Percentiles rank a stretch among this genome's conserved stretches.
These are phyloP conservation scores for Xiphias gladius DNA, from an alignment of 2,113 vertebrate genomes.

Conservation along the genomic window DNA sequence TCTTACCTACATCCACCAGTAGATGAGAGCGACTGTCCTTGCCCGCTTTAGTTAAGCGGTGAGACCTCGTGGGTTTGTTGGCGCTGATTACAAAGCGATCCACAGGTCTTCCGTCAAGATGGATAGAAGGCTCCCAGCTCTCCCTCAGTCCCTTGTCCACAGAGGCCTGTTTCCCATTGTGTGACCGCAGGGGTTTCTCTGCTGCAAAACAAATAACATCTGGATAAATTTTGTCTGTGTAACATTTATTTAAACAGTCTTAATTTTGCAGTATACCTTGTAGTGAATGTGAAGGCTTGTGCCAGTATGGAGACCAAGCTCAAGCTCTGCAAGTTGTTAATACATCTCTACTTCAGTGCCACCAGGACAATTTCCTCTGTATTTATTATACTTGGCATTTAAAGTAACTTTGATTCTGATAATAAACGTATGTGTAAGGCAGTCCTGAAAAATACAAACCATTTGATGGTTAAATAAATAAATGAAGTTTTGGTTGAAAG, in stretches of 20 bases:
- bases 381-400: constrained; percentile 31
- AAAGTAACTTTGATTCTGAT: constrained; percentile 6
- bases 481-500: constrained; percentile 23
- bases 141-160: constrained; percentile 82
- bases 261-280: constrained; percentile 1
- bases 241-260: constrained; percentile 3
- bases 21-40: constrained; percentile 79
- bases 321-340: neutral
- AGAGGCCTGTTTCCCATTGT: constrained; percentile 84
- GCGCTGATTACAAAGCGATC: constrained; percentile 84
- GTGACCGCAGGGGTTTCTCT: constrained; percentile 81
- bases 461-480: constrained; percentile 41
- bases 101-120: constrained; percentile 81
- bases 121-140: constrained; percentile 85
- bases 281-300: neutral
- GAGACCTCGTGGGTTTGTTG: constrained; percentile 85
- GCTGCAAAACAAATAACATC: constrained; percentile 68
- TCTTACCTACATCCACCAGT: constrained; percentile 87
- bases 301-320: neutral
- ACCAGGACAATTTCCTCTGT: constrained; percentile 8
- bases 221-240: neutral
- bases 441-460: constrained; percentile 24
- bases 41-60: constrained; percentile 82
- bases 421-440: constrained; percentile 7
- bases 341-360: neutral